Evolutionary conservation across 2,888 invertebrate genomes (phyloP).

Genomic region (Tiliacea aurago): DNA sequence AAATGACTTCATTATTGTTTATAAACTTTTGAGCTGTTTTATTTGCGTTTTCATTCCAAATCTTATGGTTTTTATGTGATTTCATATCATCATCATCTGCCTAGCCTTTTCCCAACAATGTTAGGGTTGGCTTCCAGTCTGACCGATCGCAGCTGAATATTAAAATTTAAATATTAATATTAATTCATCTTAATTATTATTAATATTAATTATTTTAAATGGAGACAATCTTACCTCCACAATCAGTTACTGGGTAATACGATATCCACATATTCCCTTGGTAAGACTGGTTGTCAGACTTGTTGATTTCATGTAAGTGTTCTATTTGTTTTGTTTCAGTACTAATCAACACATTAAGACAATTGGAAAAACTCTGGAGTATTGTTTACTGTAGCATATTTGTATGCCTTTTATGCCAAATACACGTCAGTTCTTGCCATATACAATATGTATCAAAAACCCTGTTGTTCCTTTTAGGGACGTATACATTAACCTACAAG

Average conservation of each 20-base stretch:
- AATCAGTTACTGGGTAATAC: not conserved
- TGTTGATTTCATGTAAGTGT: not conserved
- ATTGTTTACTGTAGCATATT: not conserved
- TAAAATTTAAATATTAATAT: too few species aligned
- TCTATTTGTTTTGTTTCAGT: not conserved
- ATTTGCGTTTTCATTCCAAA: not conserved
- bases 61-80: not conserved
- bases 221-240: not conserved
- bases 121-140: not conserved
- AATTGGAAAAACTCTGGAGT: not conserved
- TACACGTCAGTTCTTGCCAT: not conserved
- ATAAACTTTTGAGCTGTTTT: not conserved
- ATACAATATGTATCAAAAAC: too few species aligned
- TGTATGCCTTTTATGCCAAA: not conserved
- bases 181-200: too few species aligned
- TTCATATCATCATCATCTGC: too few species aligned
- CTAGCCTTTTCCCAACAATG: too few species aligned
- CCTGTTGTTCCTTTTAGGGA: too few species aligned
- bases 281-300: not conserved
- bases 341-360: not conserved
- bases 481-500: too few species aligned
- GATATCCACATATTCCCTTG: not conserved
- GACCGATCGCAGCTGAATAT: not conserved
- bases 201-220: too few species aligned
- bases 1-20: conserved; percentile 14